phyloP scores from a whole-genome alignment of 2,888 invertebrate species.

The Electrophaes corylata region DNA sequence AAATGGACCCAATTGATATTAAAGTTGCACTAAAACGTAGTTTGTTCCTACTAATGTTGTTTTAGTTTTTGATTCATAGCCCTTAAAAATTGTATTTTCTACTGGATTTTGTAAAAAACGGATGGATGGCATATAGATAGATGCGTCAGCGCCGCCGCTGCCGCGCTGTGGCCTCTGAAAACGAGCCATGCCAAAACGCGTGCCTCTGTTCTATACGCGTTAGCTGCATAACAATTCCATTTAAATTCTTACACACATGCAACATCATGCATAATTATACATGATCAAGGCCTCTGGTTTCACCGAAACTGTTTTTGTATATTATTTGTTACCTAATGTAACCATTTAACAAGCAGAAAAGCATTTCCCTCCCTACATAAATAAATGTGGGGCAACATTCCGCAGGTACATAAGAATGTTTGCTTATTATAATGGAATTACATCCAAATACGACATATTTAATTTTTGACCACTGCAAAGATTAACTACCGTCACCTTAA shows the following conservation, averaged over 20 bases:
- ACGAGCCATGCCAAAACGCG: slow-evolving; percentile 57
- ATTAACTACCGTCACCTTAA: no score
- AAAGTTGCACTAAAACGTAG: not conserved
- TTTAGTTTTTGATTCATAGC: no score
- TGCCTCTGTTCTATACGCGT: slow-evolving; percentile 60
- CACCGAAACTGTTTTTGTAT: slow-evolving; percentile 3
- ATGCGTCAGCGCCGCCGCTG: slow-evolving; percentile 50
- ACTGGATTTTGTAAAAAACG: not conserved
- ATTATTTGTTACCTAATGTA: slow-evolving; percentile 11
- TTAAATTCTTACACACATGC: slow-evolving; percentile 46
- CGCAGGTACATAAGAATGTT: no score
- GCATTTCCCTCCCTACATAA: no score
- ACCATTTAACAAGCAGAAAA: no score
- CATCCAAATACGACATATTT: no score
- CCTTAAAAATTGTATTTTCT: not conserved
- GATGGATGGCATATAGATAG: no score
- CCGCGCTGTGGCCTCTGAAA: slow-evolving; percentile 55
- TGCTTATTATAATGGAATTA: no score
- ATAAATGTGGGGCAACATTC: no score
- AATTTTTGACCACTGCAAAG: no score
- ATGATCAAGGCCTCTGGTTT: slow-evolving; percentile 34
- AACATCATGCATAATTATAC: slow-evolving; percentile 43
- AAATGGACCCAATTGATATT: no score
- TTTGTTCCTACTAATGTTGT: no score
- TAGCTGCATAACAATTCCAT: slow-evolving; percentile 66